A percentile compares a stretch with the other conserved stretches of the same genome.
phyloP scores from a whole-genome alignment of 2,888 invertebrate species.

The Amorpha juglandis region DNA sequence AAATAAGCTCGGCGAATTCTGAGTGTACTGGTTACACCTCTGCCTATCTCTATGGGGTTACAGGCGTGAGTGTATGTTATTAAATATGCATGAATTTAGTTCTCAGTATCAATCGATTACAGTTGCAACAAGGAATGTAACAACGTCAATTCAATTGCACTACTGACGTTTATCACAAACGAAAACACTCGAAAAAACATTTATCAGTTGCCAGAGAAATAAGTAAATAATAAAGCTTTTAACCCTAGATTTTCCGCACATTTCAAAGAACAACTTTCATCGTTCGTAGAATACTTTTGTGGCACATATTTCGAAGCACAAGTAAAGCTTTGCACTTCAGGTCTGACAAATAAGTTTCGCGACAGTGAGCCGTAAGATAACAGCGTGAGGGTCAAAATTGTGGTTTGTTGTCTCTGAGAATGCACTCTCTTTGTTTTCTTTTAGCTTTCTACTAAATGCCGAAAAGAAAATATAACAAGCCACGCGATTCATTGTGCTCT shows the following conservation, averaged over 20 bases:
- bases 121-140: too few relatives aligned
- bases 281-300: conserved; percentile 41
- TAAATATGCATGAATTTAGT: too few relatives aligned
- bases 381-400: conserved; percentile 25
- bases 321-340: conserved; percentile 35
- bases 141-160: too few relatives aligned
- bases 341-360: conserved; percentile 4
- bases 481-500: conserved; percentile 35
- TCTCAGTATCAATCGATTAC: too few relatives aligned
- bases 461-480: conserved; percentile 45
- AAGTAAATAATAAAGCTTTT: conserved; percentile 44
- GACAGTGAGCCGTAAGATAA: conserved; percentile 32
- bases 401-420: neutral
- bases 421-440: conserved; percentile 43
- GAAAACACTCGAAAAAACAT: neutral
- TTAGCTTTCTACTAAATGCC: conserved; percentile 45
- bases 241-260: conserved; percentile 43
- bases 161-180: too few relatives aligned
- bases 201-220: conserved; percentile 10
- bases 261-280: conserved; percentile 47
- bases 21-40: too few relatives aligned
- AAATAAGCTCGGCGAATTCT: too few relatives aligned
- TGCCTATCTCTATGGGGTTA: too few relatives aligned
- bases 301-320: conserved; percentile 43
- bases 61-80: too few relatives aligned